Base-by-base conservation (phyloP, 2,888 invertebrate species). In the Ametastegia equiseti region DNA sequence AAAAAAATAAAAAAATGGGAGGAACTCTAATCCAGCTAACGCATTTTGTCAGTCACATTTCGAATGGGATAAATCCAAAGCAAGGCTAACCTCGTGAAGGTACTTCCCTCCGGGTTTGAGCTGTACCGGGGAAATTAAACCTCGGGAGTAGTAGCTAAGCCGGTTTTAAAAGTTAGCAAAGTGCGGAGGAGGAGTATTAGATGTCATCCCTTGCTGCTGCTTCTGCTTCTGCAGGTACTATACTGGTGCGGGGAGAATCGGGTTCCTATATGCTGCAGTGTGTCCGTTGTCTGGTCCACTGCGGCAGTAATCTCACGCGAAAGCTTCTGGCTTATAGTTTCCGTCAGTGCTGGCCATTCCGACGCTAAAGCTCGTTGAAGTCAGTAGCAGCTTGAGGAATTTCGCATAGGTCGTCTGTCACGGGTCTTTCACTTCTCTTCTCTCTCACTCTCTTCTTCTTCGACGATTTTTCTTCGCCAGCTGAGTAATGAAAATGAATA, bases 301-400 rank as follows among this genome's bases (percentile, higher is more conserved):
- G 60, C 60, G 42, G 60, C 15, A 60, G 63, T 78, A 78, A 78
- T 78, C 78, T 60, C 60, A 50, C 33, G 57, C 75, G 60, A 42
- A 78, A 78, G 78, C 78, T 78, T 45, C n/a, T 30, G 7, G 75
- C 75, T 75, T 75, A 75, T 45, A 54, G 71, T 23, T 75, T 50
- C 75, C n/a, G 36, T 33, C 54, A 15, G n/a, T 23, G n/a, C 27
- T 19, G n/a, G n/a, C n/a, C n/a, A 75, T 75, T 54, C 19, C n/a
- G 36, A 54, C 30, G 54, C n/a, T 54, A 19, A 54, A 33, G 47
- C 54, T 39, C 39, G 67, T 15, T 19, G 39, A 6, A 60, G 13
- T 60, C 30, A 15, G 60, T 60, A 7, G 30, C 5, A 60, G 15
- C n/a, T n/a, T n/a, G 5, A 60, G 23, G 15, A 60, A 13, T 33